phyloP scores from a whole-genome alignment of 2,888 invertebrate genomes.

The Limnephilus lunatus region DNA sequence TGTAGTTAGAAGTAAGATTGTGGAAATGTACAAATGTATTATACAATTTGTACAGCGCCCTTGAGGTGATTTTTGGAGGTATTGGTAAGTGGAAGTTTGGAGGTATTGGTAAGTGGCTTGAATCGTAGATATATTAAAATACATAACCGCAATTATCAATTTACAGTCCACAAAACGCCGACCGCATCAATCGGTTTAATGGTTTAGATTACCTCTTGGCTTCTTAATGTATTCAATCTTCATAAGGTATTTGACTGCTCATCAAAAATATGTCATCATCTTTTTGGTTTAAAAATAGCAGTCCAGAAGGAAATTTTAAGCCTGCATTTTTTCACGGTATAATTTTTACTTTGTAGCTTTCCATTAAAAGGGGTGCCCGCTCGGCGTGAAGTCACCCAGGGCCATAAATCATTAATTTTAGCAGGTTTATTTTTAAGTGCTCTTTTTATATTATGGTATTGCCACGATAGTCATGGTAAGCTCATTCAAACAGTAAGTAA shows the following conservation, averaged over 20 bases:
- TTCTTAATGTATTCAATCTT: background rate
- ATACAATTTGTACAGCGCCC: no score
- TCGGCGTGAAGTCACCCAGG: conserved; percentile 1
- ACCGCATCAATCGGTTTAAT: no score
- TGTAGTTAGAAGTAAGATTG: no score
- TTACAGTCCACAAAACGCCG: no score
- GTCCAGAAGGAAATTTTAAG: conserved; percentile 14
- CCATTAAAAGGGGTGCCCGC: background rate
- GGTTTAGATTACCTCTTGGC: background rate
- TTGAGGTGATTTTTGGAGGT: no score
- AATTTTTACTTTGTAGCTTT: conserved; percentile 29
- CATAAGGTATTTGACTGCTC: background rate
- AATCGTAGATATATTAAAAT: no score
- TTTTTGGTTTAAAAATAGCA: background rate
- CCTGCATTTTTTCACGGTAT: conserved; percentile 22
- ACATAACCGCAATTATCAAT: no score
- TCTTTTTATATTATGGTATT: background rate
- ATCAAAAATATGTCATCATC: background rate
- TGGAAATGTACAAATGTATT: no score
- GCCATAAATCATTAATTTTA: conserved; percentile 12
- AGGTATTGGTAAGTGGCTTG: no score
- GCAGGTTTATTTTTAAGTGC: conserved; percentile 20
- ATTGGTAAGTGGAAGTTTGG: no score
- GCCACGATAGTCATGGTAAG: background rate
- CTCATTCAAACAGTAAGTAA: background rate